A percentile compares a stretch with the other conserved stretches of the same genome.
Conservation (phyloP, 1,140 invertebrate species). For the Hestina assimilis region DNA sequence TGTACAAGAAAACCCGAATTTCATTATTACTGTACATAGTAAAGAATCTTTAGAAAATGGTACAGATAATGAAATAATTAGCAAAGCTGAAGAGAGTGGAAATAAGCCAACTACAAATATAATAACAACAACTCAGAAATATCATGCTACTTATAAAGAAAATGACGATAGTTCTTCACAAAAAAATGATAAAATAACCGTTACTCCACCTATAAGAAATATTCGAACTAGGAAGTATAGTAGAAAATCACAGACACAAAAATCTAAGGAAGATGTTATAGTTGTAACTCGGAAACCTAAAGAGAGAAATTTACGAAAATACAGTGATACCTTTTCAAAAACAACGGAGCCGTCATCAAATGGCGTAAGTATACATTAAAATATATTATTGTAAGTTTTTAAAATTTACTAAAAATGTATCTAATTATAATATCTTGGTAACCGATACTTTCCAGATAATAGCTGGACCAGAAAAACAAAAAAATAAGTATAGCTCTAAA, state of each 20-base stretch:
- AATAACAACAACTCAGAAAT: conserved; percentile 49
- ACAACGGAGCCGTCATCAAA: conserved; percentile 63
- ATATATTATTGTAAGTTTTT: background rate
- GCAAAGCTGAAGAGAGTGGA: conserved; percentile 42
- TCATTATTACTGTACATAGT: conserved; percentile 50
- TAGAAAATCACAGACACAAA: conserved; percentile 38
- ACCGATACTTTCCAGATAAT: conserved; percentile 56
- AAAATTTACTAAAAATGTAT: background rate
- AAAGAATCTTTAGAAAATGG: conserved; percentile 57
- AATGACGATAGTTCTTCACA: conserved; percentile 24
- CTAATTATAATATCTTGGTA: conserved; percentile 4
- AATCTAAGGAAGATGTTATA: conserved; percentile 33
- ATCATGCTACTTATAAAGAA: conserved; percentile 64
- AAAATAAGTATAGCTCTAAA: conserved; percentile 75
- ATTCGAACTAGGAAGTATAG: conserved; percentile 59
- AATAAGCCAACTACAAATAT: conserved; percentile 37
- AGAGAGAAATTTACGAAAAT: conserved; percentile 53
- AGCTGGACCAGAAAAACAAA: conserved; percentile 62
- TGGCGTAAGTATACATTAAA: conserved; percentile 53
- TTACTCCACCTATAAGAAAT: conserved; percentile 52
- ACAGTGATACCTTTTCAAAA: conserved; percentile 60
- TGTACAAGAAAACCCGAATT: conserved; percentile 30
- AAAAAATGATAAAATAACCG: conserved; percentile 34
- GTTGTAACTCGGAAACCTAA: conserved; percentile 36
- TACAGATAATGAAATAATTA: conserved; percentile 41